phyloP scores from a whole-genome alignment of 2,797 vertebrate species.

The Streptopelia turtur region DNA sequence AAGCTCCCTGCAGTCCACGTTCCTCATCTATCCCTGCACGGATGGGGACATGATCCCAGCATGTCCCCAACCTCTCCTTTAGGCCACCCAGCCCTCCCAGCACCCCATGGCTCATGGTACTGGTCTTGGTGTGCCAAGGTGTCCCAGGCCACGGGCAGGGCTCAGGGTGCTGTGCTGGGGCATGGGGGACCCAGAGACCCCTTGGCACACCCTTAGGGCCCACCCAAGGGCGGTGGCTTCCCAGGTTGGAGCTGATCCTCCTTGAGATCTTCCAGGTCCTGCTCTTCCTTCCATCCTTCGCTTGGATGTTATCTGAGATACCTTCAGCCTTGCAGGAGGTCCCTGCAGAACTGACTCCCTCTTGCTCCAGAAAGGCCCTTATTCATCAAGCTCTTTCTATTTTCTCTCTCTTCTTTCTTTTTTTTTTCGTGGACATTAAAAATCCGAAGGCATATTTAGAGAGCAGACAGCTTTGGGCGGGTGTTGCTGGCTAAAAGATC shows the following conservation, averaged over 20 bases:
- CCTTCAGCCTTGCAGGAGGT: neutral
- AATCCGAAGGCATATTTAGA: conserved; percentile 59
- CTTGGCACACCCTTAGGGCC: accelerated
- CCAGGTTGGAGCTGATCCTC: neutral
- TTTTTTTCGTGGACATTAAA: conserved; percentile 29
- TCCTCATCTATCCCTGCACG: accelerated
- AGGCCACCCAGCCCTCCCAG: neutral
- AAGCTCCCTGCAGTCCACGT: neutral
- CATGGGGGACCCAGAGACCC: neutral
- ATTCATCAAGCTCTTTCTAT: conserved; percentile 8
- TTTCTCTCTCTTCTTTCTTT: neutral
- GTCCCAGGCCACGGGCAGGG: accelerated
- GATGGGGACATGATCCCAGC: neutral
- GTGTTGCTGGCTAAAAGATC: conserved; percentile 60
- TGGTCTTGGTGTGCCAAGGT: neutral
- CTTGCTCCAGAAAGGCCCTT: neutral
- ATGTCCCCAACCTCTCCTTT: neutral
- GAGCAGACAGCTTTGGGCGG: conserved; percentile 57
- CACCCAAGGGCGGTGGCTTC: neutral
- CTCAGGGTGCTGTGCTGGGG: neutral
- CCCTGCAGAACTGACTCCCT: neutral
- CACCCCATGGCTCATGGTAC: accelerated
- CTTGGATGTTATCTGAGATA: neutral
- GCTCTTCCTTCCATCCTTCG: neutral
- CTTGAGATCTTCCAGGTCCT: neutral